Percentiles rank a stretch among this genome's conserved stretches.
Conservation (phyloP, 2,888 invertebrate species). For the Leptopilina drosophilae region DNA sequence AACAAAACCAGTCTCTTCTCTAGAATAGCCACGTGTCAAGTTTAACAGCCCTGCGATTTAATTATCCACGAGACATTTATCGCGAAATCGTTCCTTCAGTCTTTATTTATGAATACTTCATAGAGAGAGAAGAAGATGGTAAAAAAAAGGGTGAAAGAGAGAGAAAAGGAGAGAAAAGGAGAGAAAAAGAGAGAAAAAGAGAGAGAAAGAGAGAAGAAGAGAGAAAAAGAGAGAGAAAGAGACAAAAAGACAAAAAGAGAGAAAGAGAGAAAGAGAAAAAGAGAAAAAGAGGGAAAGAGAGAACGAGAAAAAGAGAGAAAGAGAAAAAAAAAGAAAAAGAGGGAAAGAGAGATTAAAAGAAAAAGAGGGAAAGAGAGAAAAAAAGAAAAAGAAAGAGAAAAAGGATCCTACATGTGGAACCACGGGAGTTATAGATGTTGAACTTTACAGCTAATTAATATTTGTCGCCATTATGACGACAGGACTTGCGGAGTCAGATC, state of each 20-base stretch:
- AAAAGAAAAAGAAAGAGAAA: too few species aligned
- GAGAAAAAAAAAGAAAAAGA: too few species aligned
- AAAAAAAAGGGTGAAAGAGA: conserved; percentile 28
- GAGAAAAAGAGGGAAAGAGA: not conserved
- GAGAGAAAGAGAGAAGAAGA: too few species aligned
- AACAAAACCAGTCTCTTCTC: conserved; percentile 43
- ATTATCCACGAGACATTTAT: conserved; percentile 67
- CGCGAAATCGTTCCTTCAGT: conserved; percentile 68
- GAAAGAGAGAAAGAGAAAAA: conserved; percentile 12
- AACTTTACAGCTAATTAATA: conserved; percentile 72
- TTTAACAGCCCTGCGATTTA: conserved; percentile 68
- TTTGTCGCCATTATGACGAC: conserved; percentile 70
- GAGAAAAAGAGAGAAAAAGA: not conserved
- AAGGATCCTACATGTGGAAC: conserved; percentile 56
- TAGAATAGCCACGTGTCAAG: conserved; percentile 57
- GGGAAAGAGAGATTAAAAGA: too few species aligned
- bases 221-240: conserved; percentile 40
- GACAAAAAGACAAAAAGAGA: too few species aligned
- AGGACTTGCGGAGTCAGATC: conserved; percentile 21
- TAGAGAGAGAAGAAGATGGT: too few species aligned
- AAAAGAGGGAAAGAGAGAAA: conserved; percentile 46
- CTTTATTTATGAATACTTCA: conserved; percentile 71
- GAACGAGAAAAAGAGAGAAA: too few species aligned
- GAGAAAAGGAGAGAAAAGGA: conserved; percentile 23
- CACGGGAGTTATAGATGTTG: conserved; percentile 58